These are phyloP conservation scores for Malurus splendens DNA, from an alignment of 2,797 vertebrate species.

Conservation along the genomic window DNA sequence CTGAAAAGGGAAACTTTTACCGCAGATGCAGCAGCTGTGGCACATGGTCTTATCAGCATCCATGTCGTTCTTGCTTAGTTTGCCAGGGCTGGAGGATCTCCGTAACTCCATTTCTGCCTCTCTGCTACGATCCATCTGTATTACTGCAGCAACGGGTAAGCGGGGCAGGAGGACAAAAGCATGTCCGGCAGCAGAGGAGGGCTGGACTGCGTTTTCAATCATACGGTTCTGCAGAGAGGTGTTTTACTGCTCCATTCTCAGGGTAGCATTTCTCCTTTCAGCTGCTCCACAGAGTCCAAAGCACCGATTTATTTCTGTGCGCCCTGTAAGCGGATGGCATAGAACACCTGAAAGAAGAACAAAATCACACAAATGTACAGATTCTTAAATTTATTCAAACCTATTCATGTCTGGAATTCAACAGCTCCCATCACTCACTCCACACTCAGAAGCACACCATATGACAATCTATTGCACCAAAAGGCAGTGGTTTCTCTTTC, in stretches of 20 bases:
- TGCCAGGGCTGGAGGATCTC: slow-evolving; percentile 70
- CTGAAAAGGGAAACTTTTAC: slow-evolving; percentile 92
- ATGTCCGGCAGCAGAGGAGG: slow-evolving; percentile 14
- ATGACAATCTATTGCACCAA: background rate
- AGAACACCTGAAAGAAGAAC: slow-evolving; percentile 64
- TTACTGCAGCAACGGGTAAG: slow-evolving; percentile 9
- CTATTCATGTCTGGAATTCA: background rate
- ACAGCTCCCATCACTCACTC: background rate
- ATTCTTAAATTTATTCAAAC: background rate
- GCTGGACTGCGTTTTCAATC: slow-evolving; percentile 15
- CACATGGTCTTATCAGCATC: slow-evolving; percentile 77
- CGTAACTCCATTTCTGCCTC: slow-evolving; percentile 76
- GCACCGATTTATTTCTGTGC: background rate
- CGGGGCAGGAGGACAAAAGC: background rate
- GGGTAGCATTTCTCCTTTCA: background rate
- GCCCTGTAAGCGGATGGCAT: background rate
- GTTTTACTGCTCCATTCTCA: slow-evolving; percentile 60
- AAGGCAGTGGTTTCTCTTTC: background rate
- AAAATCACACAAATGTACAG: slow-evolving; percentile 1
- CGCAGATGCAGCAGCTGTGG: slow-evolving; percentile 89
- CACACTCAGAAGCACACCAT: accelerated
- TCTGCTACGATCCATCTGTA: slow-evolving; percentile 76
- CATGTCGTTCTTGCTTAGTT: slow-evolving; percentile 65
- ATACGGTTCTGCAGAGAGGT: slow-evolving; percentile 11
- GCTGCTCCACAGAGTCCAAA: background rate